Conservation (phyloP, 1,140 invertebrate species). For the Drosophila truncata region DNA sequence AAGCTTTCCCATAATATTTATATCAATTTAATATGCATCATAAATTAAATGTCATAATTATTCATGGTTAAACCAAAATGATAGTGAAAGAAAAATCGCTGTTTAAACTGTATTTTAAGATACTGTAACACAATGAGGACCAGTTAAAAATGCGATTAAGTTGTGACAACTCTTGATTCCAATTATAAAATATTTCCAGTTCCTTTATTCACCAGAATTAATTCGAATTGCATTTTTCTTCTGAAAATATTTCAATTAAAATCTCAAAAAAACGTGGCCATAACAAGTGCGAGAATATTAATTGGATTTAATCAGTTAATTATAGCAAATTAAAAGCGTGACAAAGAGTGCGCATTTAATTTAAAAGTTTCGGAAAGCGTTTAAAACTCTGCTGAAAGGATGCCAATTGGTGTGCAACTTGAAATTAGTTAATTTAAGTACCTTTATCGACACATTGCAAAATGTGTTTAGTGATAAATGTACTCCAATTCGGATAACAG, state of each 20-base stretch:
- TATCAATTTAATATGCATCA: conserved; percentile 1
- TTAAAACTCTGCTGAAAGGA: background rate
- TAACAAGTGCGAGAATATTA: conserved; percentile 12
- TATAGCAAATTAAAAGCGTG: conserved; percentile 15
- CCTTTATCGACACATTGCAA: conserved; percentile 9
- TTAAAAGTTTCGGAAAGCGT: background rate
- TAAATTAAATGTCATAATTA: conserved; percentile 1
- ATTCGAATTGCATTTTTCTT: background rate
- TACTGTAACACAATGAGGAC: background rate
- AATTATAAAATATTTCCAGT: conserved; percentile 3
- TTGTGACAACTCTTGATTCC: background rate
- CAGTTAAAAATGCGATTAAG: conserved; percentile 5
- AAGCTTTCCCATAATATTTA: background rate
- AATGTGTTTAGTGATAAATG: background rate
- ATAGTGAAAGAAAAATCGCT: background rate
- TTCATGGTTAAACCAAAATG: background rate
- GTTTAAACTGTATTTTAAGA: background rate
- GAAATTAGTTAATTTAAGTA: conserved; percentile 8
- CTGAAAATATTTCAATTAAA: conserved; percentile 16
- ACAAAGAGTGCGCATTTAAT: conserved; percentile 8
- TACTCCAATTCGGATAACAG: background rate
- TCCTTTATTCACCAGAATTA: background rate
- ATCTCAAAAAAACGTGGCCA: background rate
- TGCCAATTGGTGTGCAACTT: background rate
- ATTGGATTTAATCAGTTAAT: conserved; percentile 41